A percentile compares a stretch with the other conserved stretches of the same genome.
Conservation (phyloP, 2,113 vertebrate genomes). For the Cyanoramphus novaezelandiae region DNA sequence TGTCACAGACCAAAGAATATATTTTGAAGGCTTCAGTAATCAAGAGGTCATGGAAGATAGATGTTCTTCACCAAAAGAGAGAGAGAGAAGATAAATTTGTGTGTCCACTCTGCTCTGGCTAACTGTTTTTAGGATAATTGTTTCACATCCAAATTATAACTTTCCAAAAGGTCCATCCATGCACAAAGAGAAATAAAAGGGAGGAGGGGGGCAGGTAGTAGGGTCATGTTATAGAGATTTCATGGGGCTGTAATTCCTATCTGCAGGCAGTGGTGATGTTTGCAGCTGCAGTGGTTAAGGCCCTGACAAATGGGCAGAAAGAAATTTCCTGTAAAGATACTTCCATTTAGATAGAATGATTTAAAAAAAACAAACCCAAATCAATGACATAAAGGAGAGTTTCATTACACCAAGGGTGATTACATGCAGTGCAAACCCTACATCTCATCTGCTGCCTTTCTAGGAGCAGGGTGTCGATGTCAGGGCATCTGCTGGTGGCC, state of each 20-base stretch:
- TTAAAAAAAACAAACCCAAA: not conserved
- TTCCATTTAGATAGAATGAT: not conserved
- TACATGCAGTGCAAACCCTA: not conserved
- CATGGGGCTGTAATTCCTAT: constrained; percentile 60
- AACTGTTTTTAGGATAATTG: constrained; percentile 83
- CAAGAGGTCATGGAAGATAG: constrained; percentile 89
- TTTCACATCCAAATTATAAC: constrained; percentile 79
- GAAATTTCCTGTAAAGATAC: constrained; percentile 5
- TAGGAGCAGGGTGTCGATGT: not conserved
- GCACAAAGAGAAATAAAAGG: constrained; percentile 57
- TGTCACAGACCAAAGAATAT: constrained; percentile 86
- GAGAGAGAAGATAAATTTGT: constrained; percentile 80
- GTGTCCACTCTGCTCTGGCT: constrained; percentile 76
- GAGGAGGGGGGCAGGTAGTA: constrained; percentile 65
- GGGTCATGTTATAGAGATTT: constrained; percentile 60
- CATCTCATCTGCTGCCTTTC: not conserved
- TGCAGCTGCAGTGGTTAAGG: constrained; percentile 8
- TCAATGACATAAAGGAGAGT: not conserved
- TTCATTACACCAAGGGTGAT: not conserved
- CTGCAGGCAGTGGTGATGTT: constrained; percentile 43
- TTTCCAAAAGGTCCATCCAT: constrained; percentile 73
- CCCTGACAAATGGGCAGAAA: not conserved
- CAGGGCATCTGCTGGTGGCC: not conserved
- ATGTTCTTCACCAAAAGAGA: constrained; percentile 84
- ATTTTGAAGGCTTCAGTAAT: constrained; percentile 84